These are phyloP conservation scores for Anisognathus igniventris DNA, from an alignment of 2,797 vertebrate genomes.

Conservation along the genomic window DNA sequence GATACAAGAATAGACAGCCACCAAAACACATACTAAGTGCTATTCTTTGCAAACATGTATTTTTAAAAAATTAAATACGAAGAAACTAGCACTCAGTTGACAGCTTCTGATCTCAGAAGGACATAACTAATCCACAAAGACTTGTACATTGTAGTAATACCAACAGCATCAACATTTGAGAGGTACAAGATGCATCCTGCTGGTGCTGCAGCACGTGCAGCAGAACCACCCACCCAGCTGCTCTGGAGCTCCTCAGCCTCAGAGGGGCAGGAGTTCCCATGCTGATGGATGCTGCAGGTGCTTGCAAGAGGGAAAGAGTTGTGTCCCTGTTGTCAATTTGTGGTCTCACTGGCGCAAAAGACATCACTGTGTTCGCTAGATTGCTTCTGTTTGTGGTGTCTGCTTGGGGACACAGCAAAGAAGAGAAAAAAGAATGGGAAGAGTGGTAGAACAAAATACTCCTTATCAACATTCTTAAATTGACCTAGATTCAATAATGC, in stretches of 20 bases:
- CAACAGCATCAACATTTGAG: not conserved
- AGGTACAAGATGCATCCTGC: not conserved
- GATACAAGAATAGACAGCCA: conserved; percentile 40
- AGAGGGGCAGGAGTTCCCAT: not conserved
- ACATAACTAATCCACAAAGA: not conserved
- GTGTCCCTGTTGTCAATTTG: rapidly evolving
- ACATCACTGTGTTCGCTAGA: not conserved
- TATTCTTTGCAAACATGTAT: conserved; percentile 7
- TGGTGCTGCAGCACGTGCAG: not conserved
- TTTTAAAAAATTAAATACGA: conserved; percentile 32
- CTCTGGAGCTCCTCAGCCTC: not conserved
- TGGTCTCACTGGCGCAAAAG: not conserved
- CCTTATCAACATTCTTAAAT: not conserved
- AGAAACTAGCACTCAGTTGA: not conserved
- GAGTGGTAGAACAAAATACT: rapidly evolving
- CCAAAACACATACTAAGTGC: conserved; percentile 21
- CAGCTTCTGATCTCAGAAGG: not conserved
- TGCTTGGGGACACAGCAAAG: not conserved
- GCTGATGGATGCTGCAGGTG: not conserved
- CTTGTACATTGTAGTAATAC: rapidly evolving
- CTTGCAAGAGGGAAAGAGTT: rapidly evolving
- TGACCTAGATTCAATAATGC: not conserved
- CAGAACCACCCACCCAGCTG: not conserved
- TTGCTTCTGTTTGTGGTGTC: not conserved
- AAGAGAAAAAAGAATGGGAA: not conserved